Conservation (phyloP, 2,888 invertebrate genomes). For the Chymomyza amoena region DNA sequence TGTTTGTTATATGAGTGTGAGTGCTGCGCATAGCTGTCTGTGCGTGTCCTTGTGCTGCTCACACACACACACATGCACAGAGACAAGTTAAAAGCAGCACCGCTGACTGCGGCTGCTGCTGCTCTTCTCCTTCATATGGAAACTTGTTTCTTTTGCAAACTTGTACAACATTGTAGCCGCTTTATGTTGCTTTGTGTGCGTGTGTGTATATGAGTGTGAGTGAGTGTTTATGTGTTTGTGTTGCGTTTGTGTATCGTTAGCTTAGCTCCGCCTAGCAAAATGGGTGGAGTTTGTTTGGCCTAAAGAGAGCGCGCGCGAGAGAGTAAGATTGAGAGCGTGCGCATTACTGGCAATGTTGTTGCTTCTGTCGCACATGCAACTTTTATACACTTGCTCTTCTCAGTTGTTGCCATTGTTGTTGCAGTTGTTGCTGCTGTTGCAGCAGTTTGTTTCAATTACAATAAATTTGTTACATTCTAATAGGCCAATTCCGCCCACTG, state of each 20-base stretch:
- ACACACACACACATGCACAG: conserved; percentile 11
- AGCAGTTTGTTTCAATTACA: conserved; percentile 71
- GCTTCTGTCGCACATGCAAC: conserved; percentile 54
- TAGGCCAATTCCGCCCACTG: conserved; percentile 56
- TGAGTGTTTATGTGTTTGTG: conserved; percentile 6
- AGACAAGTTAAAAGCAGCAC: conserved; percentile 12
- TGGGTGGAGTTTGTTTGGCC: conserved; percentile 47
- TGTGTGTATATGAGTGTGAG: conserved; percentile 4
- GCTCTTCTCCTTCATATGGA: conserved; percentile 52
- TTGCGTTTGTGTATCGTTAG: background rate
- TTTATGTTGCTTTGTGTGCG: conserved; percentile 50
- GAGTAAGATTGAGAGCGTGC: conserved; percentile 32
- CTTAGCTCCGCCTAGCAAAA: conserved; percentile 50
- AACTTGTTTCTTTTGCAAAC: conserved; percentile 73
- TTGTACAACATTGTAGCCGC: conserved; percentile 69
- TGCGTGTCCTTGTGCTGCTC: conserved; percentile 40
- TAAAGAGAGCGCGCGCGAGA: conserved; percentile 25
- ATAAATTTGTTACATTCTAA: conserved; percentile 74
- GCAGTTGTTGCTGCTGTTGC: conserved; percentile 26
- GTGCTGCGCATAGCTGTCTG: background rate
- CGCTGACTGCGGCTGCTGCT: background rate
- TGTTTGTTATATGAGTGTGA: background rate
- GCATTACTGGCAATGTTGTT: conserved; percentile 47
- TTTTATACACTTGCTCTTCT: conserved; percentile 5
- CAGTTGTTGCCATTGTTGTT: conserved; percentile 9